Base-by-base conservation (phyloP, 1,140 invertebrate species). In the Physella acuta region DNA sequence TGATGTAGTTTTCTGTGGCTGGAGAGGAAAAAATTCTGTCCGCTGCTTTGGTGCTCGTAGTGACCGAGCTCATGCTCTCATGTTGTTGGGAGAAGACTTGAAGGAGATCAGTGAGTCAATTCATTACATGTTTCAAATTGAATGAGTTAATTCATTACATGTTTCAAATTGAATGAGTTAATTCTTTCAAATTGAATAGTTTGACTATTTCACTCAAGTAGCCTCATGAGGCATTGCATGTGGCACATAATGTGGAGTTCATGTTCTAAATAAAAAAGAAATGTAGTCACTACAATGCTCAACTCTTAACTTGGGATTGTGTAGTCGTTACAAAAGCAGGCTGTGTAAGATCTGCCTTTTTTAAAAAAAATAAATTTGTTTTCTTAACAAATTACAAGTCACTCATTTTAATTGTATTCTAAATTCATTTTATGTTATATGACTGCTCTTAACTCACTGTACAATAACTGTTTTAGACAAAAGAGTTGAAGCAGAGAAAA, bases 11-110 rank as follows among this genome's bases (percentile, higher is more conserved):
- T 83, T 97, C 52, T 93, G 94, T 63, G 94, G 94, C 0, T 97
- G 95, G 94, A 89, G 91, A 76, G 95, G 95, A n/a, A 91, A 90
- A 14, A 90, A 89, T 70, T 94, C 93, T 5, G 82, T 95, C 31
- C 88, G 94, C 37, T 93, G 92, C 20, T 98, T 97, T 83, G 91
- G 95, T 24, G 89, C 92, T 30, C 87, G 90, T 62, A 88, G 90
- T 72, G 94, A 95, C 80, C 89, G 93, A 26, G 87, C 94, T 37
- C 95, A 97, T 85, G 92, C 92, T 73, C 85, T 97, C 37, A 85
- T 94, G 17, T 83, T 97, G 61, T 87, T 94, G 73, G 93, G 93
- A 11, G 91, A 89, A 44, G 92, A 95, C 31, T 68, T 79, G 4
- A 66, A 68, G 11, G 68, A 77, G 36, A 76, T 77, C 51, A 71